Evolutionary conservation across 2,888 invertebrate genomes (phyloP).

Genomic region (Anoplius nigerrimus): DNA sequence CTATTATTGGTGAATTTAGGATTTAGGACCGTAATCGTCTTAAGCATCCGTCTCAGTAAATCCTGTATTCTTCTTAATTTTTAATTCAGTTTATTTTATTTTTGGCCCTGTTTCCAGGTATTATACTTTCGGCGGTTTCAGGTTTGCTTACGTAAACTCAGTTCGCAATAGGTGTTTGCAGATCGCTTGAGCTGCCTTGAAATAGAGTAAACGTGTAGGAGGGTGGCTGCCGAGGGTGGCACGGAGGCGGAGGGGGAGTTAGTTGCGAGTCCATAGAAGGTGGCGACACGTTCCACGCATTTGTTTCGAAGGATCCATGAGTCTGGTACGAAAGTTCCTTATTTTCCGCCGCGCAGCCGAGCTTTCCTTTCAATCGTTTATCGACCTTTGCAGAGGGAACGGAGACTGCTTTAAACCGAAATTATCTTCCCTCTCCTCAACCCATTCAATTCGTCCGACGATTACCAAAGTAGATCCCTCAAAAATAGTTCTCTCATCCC

Average conservation of each 20-base stretch:
- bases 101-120: too few relatives aligned
- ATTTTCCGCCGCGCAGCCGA: not conserved
- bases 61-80: too few relatives aligned
- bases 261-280: not conserved
- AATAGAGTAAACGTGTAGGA: slow-evolving; percentile 9
- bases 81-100: too few relatives aligned
- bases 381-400: not conserved
- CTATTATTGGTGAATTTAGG: too few relatives aligned
- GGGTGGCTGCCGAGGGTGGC: not conserved
- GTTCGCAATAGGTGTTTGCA: slow-evolving; percentile 41
- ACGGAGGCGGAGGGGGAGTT: not conserved
- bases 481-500: too few relatives aligned
- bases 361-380: slow-evolving; percentile 8
- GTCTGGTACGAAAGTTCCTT: not conserved
- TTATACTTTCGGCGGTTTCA: too few relatives aligned
- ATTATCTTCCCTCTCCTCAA: too few relatives aligned
- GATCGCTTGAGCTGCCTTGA: slow-evolving; percentile 37
- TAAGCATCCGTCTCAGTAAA: too few relatives aligned
- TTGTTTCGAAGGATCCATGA: slow-evolving; percentile 1
- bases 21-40: too few relatives aligned
- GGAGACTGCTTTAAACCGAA: not conserved
- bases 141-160: slow-evolving; percentile 23
- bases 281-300: not conserved
- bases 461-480: too few relatives aligned
- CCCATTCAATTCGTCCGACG: too few relatives aligned